These are phyloP conservation scores for Listronotus bonariensis DNA, from an alignment of 1,140 invertebrate species.

Conservation along the genomic window DNA sequence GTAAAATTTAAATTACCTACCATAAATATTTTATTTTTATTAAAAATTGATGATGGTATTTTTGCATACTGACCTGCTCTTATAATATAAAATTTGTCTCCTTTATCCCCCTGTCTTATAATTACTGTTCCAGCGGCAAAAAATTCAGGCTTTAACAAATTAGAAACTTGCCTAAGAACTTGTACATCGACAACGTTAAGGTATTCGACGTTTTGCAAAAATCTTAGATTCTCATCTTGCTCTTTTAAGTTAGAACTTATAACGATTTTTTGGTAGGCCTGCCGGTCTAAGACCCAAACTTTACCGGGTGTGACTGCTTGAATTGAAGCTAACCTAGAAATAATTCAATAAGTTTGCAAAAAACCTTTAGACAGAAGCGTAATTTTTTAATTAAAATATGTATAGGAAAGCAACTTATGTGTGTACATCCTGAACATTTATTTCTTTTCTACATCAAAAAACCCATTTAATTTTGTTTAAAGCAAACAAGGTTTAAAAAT, in stretches of 20 bases:
- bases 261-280: conserved; percentile 88
- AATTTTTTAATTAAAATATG: too few species aligned
- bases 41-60: too few species aligned
- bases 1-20: too few species aligned
- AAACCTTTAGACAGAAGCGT: too few species aligned
- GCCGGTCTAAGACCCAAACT: conserved; percentile 86
- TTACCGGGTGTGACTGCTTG: conserved; percentile 60
- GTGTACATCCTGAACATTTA: too few species aligned
- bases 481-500: too few species aligned
- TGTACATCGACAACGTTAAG: conserved; percentile 79
- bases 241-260: conserved; percentile 78
- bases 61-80: conserved; percentile 65
- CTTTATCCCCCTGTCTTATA: conserved; percentile 86
- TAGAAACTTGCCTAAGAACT: conserved; percentile 83
- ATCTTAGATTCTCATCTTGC: conserved; percentile 81
- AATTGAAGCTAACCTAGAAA: conserved; percentile 36
- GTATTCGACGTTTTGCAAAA: conserved; percentile 83
- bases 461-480: too few species aligned
- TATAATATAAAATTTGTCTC: conserved; percentile 97
- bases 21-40: too few species aligned
- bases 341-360: too few species aligned
- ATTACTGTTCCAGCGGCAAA: conserved; percentile 85
- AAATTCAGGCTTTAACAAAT: conserved; percentile 86
- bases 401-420: too few species aligned
- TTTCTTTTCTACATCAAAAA: too few species aligned